Evolutionary conservation across 2,797 vertebrate genomes (phyloP), one percentile per base, ranked within the genome.

Genomic region (Prunella strophiata): DNA sequence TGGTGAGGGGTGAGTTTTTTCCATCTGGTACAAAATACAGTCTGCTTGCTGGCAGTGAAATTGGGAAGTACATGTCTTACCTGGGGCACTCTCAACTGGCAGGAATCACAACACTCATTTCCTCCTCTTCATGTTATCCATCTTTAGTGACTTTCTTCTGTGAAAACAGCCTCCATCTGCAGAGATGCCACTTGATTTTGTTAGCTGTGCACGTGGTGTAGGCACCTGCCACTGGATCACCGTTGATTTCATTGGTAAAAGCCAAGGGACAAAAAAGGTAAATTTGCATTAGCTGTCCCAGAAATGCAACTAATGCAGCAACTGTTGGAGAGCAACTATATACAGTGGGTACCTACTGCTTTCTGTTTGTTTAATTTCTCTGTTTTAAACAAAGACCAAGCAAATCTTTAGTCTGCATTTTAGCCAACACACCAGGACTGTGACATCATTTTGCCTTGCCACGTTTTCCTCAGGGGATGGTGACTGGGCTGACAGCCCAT

Each of bases 81-180:
- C 48, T 73, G n/a, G 47, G 70, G n/a, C 50, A 71, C 15, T 73
- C 73, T 81, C 32, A 61, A 1, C 30, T 23, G 6, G 45, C 47
- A 86, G 57, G 50, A 85, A 79, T 68, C 67, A 52, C 42, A 34
- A 32, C 48, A 43, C 36, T 96, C n/a, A 79, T 91, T 94, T 94
- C 63, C 40, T 96, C 83, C 88, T 95, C 88, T 95, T 96, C 85
- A 5, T 93, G 57, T 94, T 93, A 79, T 93, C 91, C 93, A n/a
- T 68, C 85, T 91, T 88, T 82, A 96, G 95, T 96, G 96, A 96
- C 63, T 91, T 93, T 84, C 93, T 91, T 84, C 94, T 85, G 5
- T 76, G 94, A 89, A 76, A 95, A 90, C 83, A 91, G 71, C 63
- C 80, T 93, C n/a, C 85, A 50, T 74, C 94, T 87, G 67, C 80